phyloP scores from a whole-genome alignment of 2,113 vertebrate species.

The Sturnus vulgaris region DNA sequence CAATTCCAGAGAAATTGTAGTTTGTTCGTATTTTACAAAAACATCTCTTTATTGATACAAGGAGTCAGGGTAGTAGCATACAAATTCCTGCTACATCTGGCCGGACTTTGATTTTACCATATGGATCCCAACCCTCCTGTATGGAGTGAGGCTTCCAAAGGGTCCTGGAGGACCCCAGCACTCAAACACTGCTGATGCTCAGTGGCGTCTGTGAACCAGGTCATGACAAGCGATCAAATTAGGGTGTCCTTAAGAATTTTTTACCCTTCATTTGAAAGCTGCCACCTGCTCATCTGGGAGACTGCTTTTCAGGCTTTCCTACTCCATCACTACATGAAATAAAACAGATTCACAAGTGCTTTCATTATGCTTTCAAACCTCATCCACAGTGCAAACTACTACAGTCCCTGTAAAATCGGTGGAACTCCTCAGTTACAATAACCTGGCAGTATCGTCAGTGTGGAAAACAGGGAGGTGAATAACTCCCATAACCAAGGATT shows the following conservation, averaged over 20 bases:
- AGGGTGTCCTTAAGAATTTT: background rate
- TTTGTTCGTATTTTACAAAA: background rate
- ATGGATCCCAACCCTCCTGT: background rate
- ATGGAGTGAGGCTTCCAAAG: background rate
- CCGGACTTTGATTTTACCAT: background rate
- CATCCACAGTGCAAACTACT: background rate
- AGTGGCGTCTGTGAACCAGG: background rate
- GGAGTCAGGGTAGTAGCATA: background rate
- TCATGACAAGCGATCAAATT: background rate
- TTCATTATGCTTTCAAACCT: constrained; percentile 14
- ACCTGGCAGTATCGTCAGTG: background rate
- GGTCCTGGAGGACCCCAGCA: background rate
- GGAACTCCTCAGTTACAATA: background rate
- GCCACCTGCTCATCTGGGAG: background rate
- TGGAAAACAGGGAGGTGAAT: background rate
- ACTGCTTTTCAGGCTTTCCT: background rate
- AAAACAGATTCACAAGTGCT: background rate
- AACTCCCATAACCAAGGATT: background rate
- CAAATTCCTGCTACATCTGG: background rate
- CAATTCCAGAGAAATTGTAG: background rate
- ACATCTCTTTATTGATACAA: constrained; percentile 3
- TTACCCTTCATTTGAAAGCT: background rate
- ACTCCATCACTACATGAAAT: background rate
- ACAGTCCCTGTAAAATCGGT: fast-evolving
- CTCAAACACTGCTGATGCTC: background rate